These are phyloP conservation scores for Rhinoraja longicauda DNA, from an alignment of 2,797 vertebrate genomes.

Conservation along the genomic window DNA sequence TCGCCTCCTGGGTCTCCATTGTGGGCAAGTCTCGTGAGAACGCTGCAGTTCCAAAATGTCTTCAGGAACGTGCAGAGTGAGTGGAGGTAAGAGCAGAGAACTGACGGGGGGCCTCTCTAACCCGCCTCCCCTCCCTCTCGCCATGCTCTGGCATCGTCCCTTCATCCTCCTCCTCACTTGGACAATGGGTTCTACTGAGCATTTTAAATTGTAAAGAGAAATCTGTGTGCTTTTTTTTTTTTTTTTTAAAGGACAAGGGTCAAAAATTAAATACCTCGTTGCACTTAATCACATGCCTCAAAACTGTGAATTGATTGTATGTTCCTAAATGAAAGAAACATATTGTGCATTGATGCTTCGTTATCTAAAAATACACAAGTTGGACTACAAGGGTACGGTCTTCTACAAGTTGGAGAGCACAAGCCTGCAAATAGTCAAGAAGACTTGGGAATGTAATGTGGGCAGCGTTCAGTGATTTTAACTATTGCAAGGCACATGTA, in stretches of 20 bases:
- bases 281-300: neutral
- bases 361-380: neutral
- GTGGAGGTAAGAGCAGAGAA: slow-evolving; percentile 34
- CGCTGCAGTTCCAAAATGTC: slow-evolving; percentile 33
- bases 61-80: slow-evolving; percentile 20
- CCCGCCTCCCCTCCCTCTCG: neutral
- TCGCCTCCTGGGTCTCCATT: slow-evolving; percentile 16
- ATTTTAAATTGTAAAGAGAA: neutral
- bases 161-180: neutral
- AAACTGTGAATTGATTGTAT: neutral
- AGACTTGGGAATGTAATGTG: too few relatives aligned
- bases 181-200: neutral
- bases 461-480: neutral
- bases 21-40: slow-evolving; percentile 20
- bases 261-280: neutral
- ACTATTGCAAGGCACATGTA: too few relatives aligned
- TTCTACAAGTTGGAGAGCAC: neutral
- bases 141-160: neutral
- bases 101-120: neutral
- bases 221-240: neutral
- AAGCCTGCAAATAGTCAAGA: too few relatives aligned
- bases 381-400: neutral
- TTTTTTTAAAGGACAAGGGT: neutral
- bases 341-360: neutral
- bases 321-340: neutral